Conservation (phyloP, 2,113 vertebrate species). For the Strigops habroptila region DNA sequence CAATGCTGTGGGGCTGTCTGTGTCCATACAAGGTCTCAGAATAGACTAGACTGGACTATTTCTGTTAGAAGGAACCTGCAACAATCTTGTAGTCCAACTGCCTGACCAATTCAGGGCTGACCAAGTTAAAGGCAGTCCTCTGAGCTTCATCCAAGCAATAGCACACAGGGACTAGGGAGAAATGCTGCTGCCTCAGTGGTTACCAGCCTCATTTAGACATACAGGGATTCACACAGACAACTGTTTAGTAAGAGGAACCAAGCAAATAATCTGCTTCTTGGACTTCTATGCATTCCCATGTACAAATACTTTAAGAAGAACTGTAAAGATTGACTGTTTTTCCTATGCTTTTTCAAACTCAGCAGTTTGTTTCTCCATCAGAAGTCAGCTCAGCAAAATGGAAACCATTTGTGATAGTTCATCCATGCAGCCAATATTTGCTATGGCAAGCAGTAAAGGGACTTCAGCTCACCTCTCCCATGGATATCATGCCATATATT, state of each 20-base stretch:
- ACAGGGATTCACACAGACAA: neutral
- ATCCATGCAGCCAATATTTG: neutral
- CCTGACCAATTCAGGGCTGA: neutral
- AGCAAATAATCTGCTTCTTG: neutral
- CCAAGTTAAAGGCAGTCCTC: neutral
- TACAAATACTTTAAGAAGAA: conserved; percentile 19
- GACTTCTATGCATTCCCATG: neutral
- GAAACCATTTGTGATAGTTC: conserved; percentile 5
- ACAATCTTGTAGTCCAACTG: neutral
- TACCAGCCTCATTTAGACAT: neutral
- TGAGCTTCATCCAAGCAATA: neutral
- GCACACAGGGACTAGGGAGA: neutral
- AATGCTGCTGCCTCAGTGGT: accelerated
- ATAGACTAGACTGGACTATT: neutral
- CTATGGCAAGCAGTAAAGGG: neutral
- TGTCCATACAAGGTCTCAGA: neutral
- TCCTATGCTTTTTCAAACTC: neutral
- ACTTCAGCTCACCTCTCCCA: neutral
- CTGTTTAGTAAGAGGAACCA: neutral
- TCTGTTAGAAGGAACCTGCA: neutral
- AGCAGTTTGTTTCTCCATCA: neutral
- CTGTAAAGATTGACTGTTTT: neutral
- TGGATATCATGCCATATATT: neutral
- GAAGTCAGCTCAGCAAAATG: neutral
- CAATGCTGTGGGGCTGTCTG: accelerated